A percentile compares a stretch with the other conserved stretches of the same genome.
phyloP scores from a whole-genome alignment of 2,888 invertebrate genomes.

The Osedax frankpressi region DNA sequence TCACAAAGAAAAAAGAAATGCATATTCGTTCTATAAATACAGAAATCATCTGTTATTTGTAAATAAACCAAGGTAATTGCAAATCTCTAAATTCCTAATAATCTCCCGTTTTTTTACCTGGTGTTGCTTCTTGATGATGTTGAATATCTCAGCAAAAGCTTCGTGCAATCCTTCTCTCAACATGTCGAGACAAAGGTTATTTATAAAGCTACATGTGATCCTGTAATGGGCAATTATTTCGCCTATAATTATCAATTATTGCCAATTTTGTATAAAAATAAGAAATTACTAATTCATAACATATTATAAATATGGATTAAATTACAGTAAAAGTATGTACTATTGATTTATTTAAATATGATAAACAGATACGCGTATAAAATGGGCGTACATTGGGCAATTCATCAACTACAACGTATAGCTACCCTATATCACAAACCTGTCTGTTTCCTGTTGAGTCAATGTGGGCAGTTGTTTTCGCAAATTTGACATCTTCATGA shows the following conservation, averaged over 20 bases:
- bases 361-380: neutral
- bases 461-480: neutral
- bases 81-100: too few species aligned
- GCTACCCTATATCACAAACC: neutral
- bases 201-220: conserved; percentile 41
- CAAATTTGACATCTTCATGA: neutral
- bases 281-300: too few species aligned
- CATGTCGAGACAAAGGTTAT: conserved; percentile 44
- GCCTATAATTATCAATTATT: neutral
- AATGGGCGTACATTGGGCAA: neutral
- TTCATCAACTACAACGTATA: neutral
- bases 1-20: too few species aligned
- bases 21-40: too few species aligned
- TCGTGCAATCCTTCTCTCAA: conserved; percentile 42
- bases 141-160: conserved; percentile 42
- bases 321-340: too few species aligned
- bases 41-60: too few species aligned
- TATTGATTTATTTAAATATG: too few species aligned
- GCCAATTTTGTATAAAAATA: too few species aligned
- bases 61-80: too few species aligned
- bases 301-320: too few species aligned
- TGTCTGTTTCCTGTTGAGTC: neutral
- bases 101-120: too few species aligned
- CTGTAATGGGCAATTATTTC: conserved; percentile 14
- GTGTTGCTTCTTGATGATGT: conserved; percentile 38